A percentile compares a stretch with the other conserved stretches of the same genome.
These are phyloP conservation scores for Latrodectus geometricus DNA, from an alignment of 1,140 invertebrate species.

Conservation along the genomic window DNA sequence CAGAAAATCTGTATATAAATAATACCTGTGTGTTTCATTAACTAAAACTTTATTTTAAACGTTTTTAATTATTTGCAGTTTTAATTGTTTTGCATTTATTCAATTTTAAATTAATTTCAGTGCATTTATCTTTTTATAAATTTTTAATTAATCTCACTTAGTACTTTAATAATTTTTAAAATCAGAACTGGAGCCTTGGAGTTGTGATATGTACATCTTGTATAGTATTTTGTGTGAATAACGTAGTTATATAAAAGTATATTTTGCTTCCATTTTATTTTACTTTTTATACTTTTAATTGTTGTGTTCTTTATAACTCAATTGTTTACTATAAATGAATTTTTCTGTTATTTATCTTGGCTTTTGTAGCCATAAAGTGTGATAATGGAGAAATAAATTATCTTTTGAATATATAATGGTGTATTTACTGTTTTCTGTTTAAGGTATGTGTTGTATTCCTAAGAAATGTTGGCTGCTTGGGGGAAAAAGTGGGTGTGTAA, in stretches of 20 bases:
- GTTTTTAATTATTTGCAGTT: too few relatives aligned
- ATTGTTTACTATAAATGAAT: slow-evolving; percentile 23
- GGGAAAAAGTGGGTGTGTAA: background rate
- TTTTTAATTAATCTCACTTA: background rate
- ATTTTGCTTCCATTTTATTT: slow-evolving; percentile 55
- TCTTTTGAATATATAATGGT: slow-evolving; percentile 34
- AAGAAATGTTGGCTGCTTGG: background rate
- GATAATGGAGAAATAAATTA: slow-evolving; percentile 57
- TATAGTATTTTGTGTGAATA: slow-evolving; percentile 51
- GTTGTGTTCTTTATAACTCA: slow-evolving; percentile 49
- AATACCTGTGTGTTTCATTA: too few relatives aligned
- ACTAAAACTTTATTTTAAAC: too few relatives aligned
- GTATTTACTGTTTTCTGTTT: background rate
- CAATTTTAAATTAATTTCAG: background rate
- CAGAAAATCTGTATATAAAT: too few relatives aligned
- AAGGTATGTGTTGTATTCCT: too few relatives aligned
- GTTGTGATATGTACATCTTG: slow-evolving; percentile 61
- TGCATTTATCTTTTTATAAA: slow-evolving; percentile 31
- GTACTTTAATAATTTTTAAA: background rate
- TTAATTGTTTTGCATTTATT: background rate
- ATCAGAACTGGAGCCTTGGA: slow-evolving; percentile 42
- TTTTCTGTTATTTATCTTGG: slow-evolving; percentile 61
- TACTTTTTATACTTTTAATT: slow-evolving; percentile 43
- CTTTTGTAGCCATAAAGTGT: slow-evolving; percentile 38
- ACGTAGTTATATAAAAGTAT: slow-evolving; percentile 14